These are phyloP conservation scores for Pseudopipra pipra DNA, from an alignment of 2,113 vertebrate species.

Conservation along the genomic window DNA sequence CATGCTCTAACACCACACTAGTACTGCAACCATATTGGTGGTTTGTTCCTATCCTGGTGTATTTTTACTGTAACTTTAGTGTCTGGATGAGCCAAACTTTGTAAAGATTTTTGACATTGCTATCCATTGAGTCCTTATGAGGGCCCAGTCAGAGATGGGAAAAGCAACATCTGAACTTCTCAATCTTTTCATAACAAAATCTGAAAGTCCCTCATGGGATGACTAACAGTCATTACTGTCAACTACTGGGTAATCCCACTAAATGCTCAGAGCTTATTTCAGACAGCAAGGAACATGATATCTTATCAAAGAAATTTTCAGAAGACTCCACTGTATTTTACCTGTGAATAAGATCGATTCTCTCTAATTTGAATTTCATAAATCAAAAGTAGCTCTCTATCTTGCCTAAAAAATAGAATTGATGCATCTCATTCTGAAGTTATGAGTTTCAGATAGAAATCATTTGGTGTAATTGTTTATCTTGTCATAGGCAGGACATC, in stretches of 20 bases:
- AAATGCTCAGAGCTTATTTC: not conserved
- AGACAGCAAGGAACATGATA: not conserved
- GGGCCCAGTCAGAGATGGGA: not conserved
- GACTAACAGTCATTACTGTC: not conserved
- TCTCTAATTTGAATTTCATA: not conserved
- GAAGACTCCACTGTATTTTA: not conserved
- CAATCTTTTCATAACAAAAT: not conserved
- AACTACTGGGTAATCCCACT: not conserved
- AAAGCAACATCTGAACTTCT: not conserved
- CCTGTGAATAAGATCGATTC: not conserved
- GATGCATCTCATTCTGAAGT: not conserved
- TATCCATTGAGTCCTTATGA: not conserved
- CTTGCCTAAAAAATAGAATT: not conserved
- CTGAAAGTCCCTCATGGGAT: not conserved
- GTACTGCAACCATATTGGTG: not conserved
- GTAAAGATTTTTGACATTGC: not conserved
- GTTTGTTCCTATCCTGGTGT: not conserved
- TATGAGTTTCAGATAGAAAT: not conserved
- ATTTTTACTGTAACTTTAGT: not conserved
- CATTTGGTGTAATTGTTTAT: not conserved
- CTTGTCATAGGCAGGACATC: not conserved
- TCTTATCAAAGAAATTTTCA: not conserved
- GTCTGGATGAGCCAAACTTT: not conserved
- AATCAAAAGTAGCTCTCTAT: not conserved
- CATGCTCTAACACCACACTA: not conserved